Percentiles rank a stretch among this genome's conserved stretches.
These are phyloP conservation scores for Ectemnius continuus DNA, from an alignment of 2,888 invertebrate species.

Conservation along the genomic window DNA sequence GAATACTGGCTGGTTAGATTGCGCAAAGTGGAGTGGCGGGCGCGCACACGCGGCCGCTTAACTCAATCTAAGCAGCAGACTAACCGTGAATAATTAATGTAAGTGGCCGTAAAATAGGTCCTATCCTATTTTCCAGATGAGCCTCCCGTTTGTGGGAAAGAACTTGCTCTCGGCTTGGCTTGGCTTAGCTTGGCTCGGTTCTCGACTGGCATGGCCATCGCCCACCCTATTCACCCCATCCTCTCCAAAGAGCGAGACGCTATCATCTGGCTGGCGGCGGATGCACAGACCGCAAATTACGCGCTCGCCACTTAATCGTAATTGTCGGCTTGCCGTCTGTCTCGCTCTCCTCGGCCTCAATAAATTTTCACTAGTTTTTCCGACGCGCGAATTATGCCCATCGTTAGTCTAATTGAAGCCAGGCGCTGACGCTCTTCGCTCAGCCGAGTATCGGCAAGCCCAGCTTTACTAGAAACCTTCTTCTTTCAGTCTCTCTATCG, in stretches of 20 bases:
- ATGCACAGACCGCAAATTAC: conserved; percentile 4
- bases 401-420: conserved; percentile 2
- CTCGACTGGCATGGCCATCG: too few species aligned
- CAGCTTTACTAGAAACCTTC: neutral
- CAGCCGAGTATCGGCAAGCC: too few species aligned
- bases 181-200: neutral
- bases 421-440: neutral
- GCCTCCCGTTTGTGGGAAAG: conserved; percentile 1
- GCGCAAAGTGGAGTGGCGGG: conserved; percentile 38
- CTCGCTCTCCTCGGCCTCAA: neutral
- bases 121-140: conserved; percentile 45
- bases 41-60: conserved; percentile 44
- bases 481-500: neutral
- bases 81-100: conserved; percentile 71
- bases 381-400: neutral
- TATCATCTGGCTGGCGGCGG: neutral
- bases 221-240: too few species aligned
- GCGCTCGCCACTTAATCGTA: conserved; percentile 9
- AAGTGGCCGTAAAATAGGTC: conserved; percentile 61
- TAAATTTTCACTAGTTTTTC: conserved; percentile 5
- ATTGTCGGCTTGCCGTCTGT: conserved; percentile 3
- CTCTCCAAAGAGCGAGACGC: neutral
- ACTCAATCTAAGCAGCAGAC: conserved; percentile 61
- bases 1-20: conserved; percentile 43
- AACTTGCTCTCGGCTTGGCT: neutral